phyloP scores from a whole-genome alignment of 2,888 invertebrate genomes.

The Erebia palarica region DNA sequence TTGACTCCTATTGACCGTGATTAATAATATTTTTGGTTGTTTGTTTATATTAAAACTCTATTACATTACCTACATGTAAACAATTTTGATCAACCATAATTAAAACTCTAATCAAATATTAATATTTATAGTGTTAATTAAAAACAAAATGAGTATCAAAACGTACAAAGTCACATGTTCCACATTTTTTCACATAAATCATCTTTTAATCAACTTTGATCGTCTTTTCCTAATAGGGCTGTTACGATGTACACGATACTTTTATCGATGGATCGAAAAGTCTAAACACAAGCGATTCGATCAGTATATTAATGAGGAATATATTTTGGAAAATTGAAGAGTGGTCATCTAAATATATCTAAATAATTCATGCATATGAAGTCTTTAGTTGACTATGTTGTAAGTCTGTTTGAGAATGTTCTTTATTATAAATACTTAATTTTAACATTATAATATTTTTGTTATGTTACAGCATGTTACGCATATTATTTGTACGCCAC shows the following conservation, averaged over 20 bases:
- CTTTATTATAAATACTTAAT: too few relatives aligned
- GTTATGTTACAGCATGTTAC: too few relatives aligned
- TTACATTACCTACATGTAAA: background rate
- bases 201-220: slow-evolving; percentile 25
- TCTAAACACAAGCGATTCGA: background rate
- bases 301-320: too few relatives aligned
- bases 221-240: slow-evolving; percentile 6
- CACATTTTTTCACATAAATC: slow-evolving; percentile 22
- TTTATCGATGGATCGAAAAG: background rate
- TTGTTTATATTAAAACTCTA: background rate
- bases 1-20: background rate
- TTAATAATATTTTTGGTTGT: background rate
- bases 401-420: too few relatives aligned
- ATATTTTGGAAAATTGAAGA: too few relatives aligned
- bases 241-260: background rate
- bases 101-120: slow-evolving; percentile 2
- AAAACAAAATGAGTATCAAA: slow-evolving; percentile 4
- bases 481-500: too few relatives aligned
- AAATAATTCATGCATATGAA: too few relatives aligned
- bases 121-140: slow-evolving; percentile 23
- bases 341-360: too few relatives aligned
- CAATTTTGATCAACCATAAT: background rate
- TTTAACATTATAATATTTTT: too few relatives aligned
- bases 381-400: too few relatives aligned
- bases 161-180: slow-evolving; percentile 15